Evolutionary conservation across 2,888 invertebrate species (phyloP).

Genomic region (Peribatodes rhomboidaria): DNA sequence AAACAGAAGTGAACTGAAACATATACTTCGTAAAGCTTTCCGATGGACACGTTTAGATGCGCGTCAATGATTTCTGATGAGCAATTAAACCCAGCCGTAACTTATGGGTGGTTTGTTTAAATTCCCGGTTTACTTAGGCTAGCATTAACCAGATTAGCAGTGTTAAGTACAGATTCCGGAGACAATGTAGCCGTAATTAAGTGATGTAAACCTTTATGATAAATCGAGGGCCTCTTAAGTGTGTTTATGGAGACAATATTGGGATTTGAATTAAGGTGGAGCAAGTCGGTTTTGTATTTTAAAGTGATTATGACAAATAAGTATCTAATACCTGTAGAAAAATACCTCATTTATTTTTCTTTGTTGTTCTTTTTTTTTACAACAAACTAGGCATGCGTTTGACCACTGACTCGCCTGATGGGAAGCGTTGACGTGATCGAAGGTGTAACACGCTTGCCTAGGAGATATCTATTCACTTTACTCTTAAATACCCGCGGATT

Average conservation of each 20-base stretch:
- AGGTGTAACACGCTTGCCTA: too few species aligned
- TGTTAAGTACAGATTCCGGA: slow-evolving; percentile 35
- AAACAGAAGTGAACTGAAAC: too few species aligned
- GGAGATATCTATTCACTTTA: too few species aligned
- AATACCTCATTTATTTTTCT: too few species aligned
- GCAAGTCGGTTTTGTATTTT: not conserved
- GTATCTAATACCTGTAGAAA: too few species aligned
- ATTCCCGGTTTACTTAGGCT: slow-evolving; percentile 53
- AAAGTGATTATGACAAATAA: too few species aligned
- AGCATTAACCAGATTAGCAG: slow-evolving; percentile 40
- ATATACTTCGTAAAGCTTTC: too few species aligned
- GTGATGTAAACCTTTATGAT: slow-evolving; percentile 33
- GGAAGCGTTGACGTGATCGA: too few species aligned
- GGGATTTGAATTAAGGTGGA: not conserved
- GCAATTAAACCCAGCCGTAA: not conserved
- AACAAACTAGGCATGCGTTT: too few species aligned
- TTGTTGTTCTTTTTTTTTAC: too few species aligned
- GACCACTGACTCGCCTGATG: too few species aligned
- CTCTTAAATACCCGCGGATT: too few species aligned
- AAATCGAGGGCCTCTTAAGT: slow-evolving; percentile 10
- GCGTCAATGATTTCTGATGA: not conserved
- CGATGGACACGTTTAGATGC: not conserved
- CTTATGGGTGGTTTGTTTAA: slow-evolving; percentile 49
- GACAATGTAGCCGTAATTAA: slow-evolving; percentile 35
- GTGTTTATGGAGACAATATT: slow-evolving; percentile 22